Base-by-base conservation (phyloP, 2,113 vertebrate species). In the Heptranchias perlo region DNA sequence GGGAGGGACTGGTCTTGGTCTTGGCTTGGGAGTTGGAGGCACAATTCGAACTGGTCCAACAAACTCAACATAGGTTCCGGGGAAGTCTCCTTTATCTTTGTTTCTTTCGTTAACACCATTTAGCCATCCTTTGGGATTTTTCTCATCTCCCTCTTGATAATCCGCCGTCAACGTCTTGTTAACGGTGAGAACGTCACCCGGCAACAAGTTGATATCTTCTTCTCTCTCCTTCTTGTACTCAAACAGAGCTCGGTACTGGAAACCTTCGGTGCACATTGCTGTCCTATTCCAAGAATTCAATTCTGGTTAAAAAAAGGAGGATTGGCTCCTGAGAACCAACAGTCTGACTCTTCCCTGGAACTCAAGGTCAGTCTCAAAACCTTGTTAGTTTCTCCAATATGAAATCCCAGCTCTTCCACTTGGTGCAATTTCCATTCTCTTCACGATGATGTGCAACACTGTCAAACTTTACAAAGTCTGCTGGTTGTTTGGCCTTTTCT, bases 41-140 rank as follows among this genome's bases (percentile, higher is more conserved):
- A 96, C 96, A 2, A 96, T 11, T n/a, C 97, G 97, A 10, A 97
- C 2, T 0, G 96, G 97, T 18, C 98, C 98, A 47, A 98, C 97
- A 89, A 98, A 98, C 96, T 99, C 98, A 97, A 98, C 98, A 96
- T 98, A 98, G 35, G 98, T 98, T 96, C 98, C 98, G 0, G 98
- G 98, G 94, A 98, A 98, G 97, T 98, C 96, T 0, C 98, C 98
- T 4, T 97, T 97, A 96, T 99, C 98, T 96, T 98, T 98, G 97
- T 98, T 98, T 96, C 97, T 97, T 96, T 98, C 98, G 31, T 98
- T 98, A 97, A 97, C 96, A 96, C 98, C 98, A 3, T 64, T 93
- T 91, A 94, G 54, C 96, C 96, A 94, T 31, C 96, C 96, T 69
- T 95, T 69, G 96, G 98, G 98, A 97, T 49, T 98, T 4, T 96